A percentile compares a stretch with the other conserved stretches of the same genome.
Evolutionary conservation across 2,113 vertebrate genomes (phyloP).

Genomic region (Platysternon megacephalum): DNA sequence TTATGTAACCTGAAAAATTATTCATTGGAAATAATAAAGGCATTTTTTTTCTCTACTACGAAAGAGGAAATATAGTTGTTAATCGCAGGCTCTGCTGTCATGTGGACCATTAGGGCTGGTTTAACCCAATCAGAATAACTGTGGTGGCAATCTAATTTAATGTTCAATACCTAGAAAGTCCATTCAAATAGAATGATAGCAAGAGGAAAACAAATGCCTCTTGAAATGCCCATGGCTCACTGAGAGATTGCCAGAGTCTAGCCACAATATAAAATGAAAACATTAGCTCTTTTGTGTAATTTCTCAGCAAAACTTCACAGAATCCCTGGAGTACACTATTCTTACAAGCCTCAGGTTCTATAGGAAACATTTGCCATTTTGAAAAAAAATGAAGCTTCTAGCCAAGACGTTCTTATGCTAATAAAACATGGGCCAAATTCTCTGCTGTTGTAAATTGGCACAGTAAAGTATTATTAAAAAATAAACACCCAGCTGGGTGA

Average conservation of each 20-base stretch:
- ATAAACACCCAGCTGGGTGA: background rate
- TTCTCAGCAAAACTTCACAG: background rate
- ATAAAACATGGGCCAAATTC: accelerated
- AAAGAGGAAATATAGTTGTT: background rate
- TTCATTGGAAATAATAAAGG: background rate
- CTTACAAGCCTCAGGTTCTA: background rate
- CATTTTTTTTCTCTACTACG: accelerated
- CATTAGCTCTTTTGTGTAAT: background rate
- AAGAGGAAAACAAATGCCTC: background rate
- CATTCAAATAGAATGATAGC: background rate
- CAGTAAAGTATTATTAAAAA: background rate
- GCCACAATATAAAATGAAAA: accelerated
- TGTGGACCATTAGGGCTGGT: background rate
- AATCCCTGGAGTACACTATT: background rate
- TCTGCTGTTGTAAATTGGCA: background rate
- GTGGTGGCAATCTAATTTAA: background rate
- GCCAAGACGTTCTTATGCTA: background rate
- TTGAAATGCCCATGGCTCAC: accelerated
- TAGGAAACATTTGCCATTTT: background rate
- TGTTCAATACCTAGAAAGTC: background rate
- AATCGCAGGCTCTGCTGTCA: background rate
- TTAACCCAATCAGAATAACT: background rate
- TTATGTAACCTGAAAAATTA: background rate
- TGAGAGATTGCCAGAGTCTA: background rate
- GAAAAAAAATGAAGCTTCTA: background rate